A percentile compares a stretch with the other conserved stretches of the same genome.
These are phyloP conservation scores for Cylloceria caligata DNA, from an alignment of 2,888 invertebrate species.

Conservation along the genomic window DNA sequence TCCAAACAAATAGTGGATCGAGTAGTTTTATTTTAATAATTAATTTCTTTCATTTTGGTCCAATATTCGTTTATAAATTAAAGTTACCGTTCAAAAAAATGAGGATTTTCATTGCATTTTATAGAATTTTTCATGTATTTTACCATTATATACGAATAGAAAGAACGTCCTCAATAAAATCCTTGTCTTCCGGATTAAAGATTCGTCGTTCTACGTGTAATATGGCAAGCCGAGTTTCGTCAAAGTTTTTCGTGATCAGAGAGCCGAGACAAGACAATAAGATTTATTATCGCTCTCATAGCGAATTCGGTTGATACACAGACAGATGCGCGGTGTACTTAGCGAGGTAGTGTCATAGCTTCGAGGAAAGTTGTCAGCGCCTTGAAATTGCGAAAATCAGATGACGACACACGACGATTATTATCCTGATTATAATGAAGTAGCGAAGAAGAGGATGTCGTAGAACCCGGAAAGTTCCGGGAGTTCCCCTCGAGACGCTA, in stretches of 20 bases:
- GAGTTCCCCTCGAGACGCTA: conserved; percentile 24
- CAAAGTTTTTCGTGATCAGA: neutral
- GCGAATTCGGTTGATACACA: neutral
- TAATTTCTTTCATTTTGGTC: neutral
- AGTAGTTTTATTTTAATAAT: neutral
- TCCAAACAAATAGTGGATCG: neutral
- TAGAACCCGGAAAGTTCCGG: conserved; percentile 39
- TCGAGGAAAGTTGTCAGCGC: conserved; percentile 13
- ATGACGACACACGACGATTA: neutral
- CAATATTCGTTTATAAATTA: neutral
- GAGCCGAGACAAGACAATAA: neutral
- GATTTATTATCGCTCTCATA: neutral
- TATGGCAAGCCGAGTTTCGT: neutral
- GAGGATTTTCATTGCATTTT: neutral
- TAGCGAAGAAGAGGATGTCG: conserved; percentile 3
- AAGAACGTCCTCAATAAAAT: neutral
- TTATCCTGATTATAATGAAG: neutral
- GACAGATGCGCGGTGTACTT: neutral
- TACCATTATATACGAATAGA: no score
- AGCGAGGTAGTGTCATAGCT: neutral
- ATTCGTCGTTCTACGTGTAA: neutral
- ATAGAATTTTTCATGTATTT: neutral
- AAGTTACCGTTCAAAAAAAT: neutral
- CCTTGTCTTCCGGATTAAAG: neutral
- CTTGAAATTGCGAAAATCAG: neutral